Percentiles rank a stretch among this genome's conserved stretches.
phyloP scores from a whole-genome alignment of 2,888 invertebrate species.

The Lochmaea capreae region DNA sequence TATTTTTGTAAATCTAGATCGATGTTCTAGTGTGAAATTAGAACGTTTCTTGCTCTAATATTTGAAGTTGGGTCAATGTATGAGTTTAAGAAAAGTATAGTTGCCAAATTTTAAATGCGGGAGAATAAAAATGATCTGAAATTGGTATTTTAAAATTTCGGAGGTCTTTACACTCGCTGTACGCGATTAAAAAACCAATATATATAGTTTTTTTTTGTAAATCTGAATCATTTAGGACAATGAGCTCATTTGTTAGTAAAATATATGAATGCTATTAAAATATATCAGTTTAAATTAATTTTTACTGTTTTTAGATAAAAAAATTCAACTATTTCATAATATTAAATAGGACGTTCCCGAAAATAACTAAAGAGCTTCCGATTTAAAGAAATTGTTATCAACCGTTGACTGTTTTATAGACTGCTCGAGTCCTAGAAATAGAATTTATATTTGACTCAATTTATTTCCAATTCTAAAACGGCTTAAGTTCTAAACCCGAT shows the following conservation, averaged over 20 bases:
- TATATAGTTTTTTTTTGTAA: no score
- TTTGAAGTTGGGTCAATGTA: conserved; percentile 20
- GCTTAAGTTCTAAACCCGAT: not conserved
- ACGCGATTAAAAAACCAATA: no score
- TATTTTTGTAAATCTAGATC: conserved; percentile 8
- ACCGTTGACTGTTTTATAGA: conserved; percentile 37
- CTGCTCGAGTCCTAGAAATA: conserved; percentile 25
- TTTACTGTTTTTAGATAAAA: no score
- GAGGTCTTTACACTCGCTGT: not conserved
- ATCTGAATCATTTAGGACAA: no score
- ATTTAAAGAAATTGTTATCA: conserved; percentile 33
- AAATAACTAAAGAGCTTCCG: conserved; percentile 8
- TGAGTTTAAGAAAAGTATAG: not conserved
- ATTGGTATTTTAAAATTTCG: conserved; percentile 9
- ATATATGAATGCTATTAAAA: no score
- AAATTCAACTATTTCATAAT: not conserved
- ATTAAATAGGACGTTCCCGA: not conserved
- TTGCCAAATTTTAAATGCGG: conserved; percentile 10
- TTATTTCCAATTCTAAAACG: conserved; percentile 3
- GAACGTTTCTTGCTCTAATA: conserved; percentile 1
- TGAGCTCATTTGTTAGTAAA: no score
- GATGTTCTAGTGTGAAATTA: not conserved
- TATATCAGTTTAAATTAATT: no score
- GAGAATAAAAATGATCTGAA: conserved; percentile 8
- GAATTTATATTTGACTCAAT: conserved; percentile 25